A percentile compares a stretch with the other conserved stretches of the same genome.
Evolutionary conservation across 1,140 invertebrate species (phyloP).

Genomic region (Ceratitis capitata): DNA sequence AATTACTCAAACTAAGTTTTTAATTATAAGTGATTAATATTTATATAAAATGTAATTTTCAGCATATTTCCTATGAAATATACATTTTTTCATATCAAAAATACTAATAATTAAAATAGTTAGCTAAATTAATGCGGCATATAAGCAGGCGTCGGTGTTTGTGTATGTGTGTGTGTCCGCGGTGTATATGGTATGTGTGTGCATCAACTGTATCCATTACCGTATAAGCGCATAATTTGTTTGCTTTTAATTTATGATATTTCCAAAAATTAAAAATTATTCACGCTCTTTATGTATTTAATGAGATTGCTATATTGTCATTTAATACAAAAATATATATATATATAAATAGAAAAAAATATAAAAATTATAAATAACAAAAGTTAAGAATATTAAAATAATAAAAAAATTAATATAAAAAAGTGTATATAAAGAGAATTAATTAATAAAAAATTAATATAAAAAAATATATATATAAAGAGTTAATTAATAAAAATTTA

Average conservation of each 20-base stretch:
- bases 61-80: too few relatives aligned
- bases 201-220: not conserved
- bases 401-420: not conserved
- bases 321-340: not conserved
- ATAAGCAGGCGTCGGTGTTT: not conserved
- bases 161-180: not conserved
- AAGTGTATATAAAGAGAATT: too few relatives aligned
- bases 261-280: not conserved
- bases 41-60: too few relatives aligned
- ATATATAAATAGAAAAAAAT: not conserved
- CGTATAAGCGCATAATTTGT: not conserved
- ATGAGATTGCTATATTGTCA: not conserved
- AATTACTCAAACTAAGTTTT: too few relatives aligned
- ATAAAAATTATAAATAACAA: not conserved
- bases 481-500: too few relatives aligned
- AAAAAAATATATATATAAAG: too few relatives aligned
- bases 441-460: too few relatives aligned
- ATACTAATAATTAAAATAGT: not conserved
- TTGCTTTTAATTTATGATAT: not conserved
- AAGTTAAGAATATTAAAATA: not conserved
- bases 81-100: not conserved
- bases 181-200: not conserved
- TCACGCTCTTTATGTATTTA: not conserved
- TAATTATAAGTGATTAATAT: too few relatives aligned
- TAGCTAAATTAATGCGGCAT: not conserved